phyloP scores from a whole-genome alignment of 2,888 invertebrate species.

The Tupiocoris notatus region DNA sequence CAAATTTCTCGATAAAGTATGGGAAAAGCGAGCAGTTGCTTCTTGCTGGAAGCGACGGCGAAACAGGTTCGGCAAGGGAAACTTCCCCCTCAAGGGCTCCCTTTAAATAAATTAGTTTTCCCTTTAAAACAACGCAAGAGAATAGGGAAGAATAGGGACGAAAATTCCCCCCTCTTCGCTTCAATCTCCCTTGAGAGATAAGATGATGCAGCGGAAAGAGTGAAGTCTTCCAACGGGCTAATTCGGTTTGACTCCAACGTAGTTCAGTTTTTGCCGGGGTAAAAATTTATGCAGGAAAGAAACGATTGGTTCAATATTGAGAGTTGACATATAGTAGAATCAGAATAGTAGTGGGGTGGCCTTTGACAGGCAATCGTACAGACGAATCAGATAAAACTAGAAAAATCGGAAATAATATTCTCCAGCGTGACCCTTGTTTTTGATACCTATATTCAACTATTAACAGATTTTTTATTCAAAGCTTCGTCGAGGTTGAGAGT shows the following conservation, averaged over 20 bases:
- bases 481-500: background rate
- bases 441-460: too few relatives aligned
- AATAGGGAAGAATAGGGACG: background rate
- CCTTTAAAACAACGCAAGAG: slow-evolving; percentile 20
- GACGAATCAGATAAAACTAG: too few relatives aligned
- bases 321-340: too few relatives aligned
- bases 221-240: background rate
- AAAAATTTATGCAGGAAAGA: too few relatives aligned
- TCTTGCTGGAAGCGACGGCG: background rate
- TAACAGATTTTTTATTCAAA: too few relatives aligned
- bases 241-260: background rate
- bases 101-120: slow-evolving; percentile 40
- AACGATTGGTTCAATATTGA: too few relatives aligned
- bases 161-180: background rate
- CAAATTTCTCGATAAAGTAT: slow-evolving; percentile 40
- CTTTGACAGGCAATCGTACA: too few relatives aligned
- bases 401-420: too few relatives aligned
- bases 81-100: slow-evolving; percentile 6
- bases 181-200: background rate
- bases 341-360: too few relatives aligned
- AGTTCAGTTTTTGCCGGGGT: background rate
- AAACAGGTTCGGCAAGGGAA: background rate
- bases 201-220: background rate
- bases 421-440: too few relatives aligned
- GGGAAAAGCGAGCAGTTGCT: background rate